These are phyloP conservation scores for Agonopterix subpropinquella DNA, from an alignment of 2,888 invertebrate species.

Conservation along the genomic window DNA sequence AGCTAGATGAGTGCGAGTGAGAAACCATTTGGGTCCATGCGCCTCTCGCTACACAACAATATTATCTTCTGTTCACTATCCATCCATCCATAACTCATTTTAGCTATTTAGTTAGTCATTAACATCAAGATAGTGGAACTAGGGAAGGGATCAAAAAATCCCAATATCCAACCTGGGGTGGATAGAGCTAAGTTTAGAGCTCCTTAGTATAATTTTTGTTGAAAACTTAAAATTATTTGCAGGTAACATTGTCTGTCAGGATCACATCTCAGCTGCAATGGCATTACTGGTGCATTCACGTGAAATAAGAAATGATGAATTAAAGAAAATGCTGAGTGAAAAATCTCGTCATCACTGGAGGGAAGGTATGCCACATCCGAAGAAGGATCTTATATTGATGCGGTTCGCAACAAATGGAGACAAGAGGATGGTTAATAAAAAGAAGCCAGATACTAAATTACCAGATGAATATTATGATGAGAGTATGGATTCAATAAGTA, in stretches of 20 bases:
- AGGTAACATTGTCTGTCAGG: slow-evolving; percentile 81
- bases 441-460: slow-evolving; percentile 24
- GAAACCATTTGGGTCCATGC: no score
- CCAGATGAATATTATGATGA: slow-evolving; percentile 35
- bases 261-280: slow-evolving; percentile 75
- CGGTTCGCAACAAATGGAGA: slow-evolving; percentile 86
- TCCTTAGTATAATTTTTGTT: no score
- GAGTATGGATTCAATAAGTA: slow-evolving; percentile 43
- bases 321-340: slow-evolving; percentile 48
- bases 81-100: no score
- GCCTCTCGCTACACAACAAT: no score
- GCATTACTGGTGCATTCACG: slow-evolving; percentile 76
- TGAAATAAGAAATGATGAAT: slow-evolving; percentile 54
- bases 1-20: no score
- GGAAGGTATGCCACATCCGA: slow-evolving; percentile 79
- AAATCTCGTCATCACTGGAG: slow-evolving; percentile 85
- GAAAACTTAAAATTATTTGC: slow-evolving; percentile 18
- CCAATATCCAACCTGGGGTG: no score
- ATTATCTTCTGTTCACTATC: no score
- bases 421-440: slow-evolving; percentile 78
- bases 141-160: no score
- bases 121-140: no score
- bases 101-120: no score
- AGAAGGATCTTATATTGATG: slow-evolving; percentile 81
- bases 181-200: no score